Base-by-base conservation (phyloP, 2,113 vertebrate species). In the Callopanchax toddi region DNA sequence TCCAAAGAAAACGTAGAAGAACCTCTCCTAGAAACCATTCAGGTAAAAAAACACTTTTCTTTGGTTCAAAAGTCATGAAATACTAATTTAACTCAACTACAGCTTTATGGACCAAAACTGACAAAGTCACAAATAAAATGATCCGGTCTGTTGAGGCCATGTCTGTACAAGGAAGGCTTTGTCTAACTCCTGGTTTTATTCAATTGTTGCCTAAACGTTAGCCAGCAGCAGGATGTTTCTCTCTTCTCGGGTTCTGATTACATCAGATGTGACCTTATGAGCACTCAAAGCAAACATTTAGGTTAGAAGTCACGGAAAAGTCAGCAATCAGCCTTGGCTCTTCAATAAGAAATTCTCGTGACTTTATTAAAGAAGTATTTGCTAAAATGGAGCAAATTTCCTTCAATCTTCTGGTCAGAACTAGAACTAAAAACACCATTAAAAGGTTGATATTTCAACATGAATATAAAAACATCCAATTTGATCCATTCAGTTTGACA, bases 1-100 rank as follows among this genome's bases (percentile, higher is more conserved):
- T 52, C 74, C 61, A 83, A 87, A 52, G 73, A 71, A 0, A 66
- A 46, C 8, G 70, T 69, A 52, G 88, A 90, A 17, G 87, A 87
- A 39, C 40, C 76, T 15, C 82, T 74, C 48, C 36, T 87, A 49
- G 89, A 89, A 54, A 79, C 90, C 39, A 56, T 77, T 45, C 84
- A 91, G 90, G 90, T 91, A 88, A 81, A 45, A 16, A 16, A 37
- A 18, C 4, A 20, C 10, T 43, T 43, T 43, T n/a, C n/a, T n/a
- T 36, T 18, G 17, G 17, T 17, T 18, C 5, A 34, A 17, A 12
- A 34, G 26, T 34, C 16, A 29, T 26, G 11, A 51, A 17, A 46
- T 10, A n/a, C 15, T 1, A 42, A 2, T 17, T 8, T n/a, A 7
- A 17, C 4, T 32, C 29, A 50, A 17, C 22, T 8, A 26, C 0